Conservation (phyloP, 2,888 invertebrate genomes). For the Ptychoptera contaminata region DNA sequence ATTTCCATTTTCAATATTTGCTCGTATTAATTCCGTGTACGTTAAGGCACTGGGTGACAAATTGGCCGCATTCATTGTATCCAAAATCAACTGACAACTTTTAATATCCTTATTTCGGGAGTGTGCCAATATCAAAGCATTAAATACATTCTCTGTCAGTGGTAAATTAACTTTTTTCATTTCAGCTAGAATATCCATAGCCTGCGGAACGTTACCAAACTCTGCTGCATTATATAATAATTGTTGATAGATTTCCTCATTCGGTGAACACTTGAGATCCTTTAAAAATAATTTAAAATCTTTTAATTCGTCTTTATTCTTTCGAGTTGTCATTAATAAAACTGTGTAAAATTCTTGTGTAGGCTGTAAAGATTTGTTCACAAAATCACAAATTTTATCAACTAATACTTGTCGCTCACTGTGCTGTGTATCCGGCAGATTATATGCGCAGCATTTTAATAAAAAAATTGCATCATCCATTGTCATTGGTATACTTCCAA, state of each 20-base stretch:
- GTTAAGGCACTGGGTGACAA: slow-evolving; percentile 34
- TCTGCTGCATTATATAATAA: slow-evolving; percentile 41
- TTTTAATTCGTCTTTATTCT: slow-evolving; percentile 36
- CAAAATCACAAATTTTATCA: slow-evolving; percentile 36
- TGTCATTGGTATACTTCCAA: neutral
- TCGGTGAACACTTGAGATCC: slow-evolving; percentile 26
- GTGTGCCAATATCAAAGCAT: slow-evolving; percentile 43
- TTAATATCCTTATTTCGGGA: slow-evolving; percentile 24
- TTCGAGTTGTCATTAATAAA: slow-evolving; percentile 39
- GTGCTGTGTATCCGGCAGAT: slow-evolving; percentile 35
- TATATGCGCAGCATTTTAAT: slow-evolving; percentile 38
- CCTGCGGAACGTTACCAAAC: slow-evolving; percentile 39
- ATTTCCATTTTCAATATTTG: slow-evolving; percentile 34
- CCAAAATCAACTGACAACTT: slow-evolving; percentile 34
- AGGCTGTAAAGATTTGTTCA: slow-evolving; percentile 24
- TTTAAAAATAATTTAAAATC: slow-evolving; percentile 17
- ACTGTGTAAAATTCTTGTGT: slow-evolving; percentile 32
- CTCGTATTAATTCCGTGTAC: slow-evolving; percentile 34
- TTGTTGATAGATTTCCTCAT: slow-evolving; percentile 37
- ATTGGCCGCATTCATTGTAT: slow-evolving; percentile 41
- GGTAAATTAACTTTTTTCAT: slow-evolving; percentile 40
- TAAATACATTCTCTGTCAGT: slow-evolving; percentile 41
- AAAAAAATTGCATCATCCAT: slow-evolving; percentile 20
- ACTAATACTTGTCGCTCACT: slow-evolving; percentile 34
- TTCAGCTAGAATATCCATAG: slow-evolving; percentile 36